Evolutionary conservation across 2,113 vertebrate species (phyloP).

Genomic region (Brachyhypopomus occidentalis): DNA sequence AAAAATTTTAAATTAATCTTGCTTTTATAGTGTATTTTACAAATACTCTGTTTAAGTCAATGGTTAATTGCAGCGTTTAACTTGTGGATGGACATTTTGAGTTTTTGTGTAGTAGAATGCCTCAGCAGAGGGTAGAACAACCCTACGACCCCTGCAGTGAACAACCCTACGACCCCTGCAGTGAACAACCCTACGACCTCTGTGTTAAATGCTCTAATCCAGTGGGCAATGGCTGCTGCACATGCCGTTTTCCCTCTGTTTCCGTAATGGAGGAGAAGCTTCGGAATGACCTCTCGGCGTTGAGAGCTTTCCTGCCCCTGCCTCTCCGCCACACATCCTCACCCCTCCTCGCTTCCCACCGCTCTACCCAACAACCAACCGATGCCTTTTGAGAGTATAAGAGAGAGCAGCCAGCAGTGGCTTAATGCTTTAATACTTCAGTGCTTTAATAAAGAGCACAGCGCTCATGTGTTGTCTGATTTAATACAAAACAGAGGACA

Average conservation of each 20-base stretch:
- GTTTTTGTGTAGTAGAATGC: no score
- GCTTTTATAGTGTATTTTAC: no score
- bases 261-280: not conserved
- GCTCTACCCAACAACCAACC: conserved; percentile 68
- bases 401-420: conserved; percentile 68
- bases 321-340: conserved; percentile 60
- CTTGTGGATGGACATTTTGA: no score
- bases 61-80: no score
- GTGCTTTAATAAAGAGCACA: conserved; percentile 15
- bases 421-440: conserved; percentile 58
- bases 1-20: no score
- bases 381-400: conserved; percentile 70
- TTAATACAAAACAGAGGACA: conserved; percentile 61
- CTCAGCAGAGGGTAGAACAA: no score
- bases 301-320: conserved; percentile 43
- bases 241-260: not conserved
- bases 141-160: no score
- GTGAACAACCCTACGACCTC: no score
- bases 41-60: no score
- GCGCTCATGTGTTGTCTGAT: conserved; percentile 60
- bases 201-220: no score
- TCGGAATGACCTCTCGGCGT: not conserved
- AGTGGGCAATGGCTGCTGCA: no score
- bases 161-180: no score
- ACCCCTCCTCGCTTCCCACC: conserved; percentile 65